phyloP scores from a whole-genome alignment of 2,113 vertebrate genomes.

The Hydropotes inermis region DNA sequence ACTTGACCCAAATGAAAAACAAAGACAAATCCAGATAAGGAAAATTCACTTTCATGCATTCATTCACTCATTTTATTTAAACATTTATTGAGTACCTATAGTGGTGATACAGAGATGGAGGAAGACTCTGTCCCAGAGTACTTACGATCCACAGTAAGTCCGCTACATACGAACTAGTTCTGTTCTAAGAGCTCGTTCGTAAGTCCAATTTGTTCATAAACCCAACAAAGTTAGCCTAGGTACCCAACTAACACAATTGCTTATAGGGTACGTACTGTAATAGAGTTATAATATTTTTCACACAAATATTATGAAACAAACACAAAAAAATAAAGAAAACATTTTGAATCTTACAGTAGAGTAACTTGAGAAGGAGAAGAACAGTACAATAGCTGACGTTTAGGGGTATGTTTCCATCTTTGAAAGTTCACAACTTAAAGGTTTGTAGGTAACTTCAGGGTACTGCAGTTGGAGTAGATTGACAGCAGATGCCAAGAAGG shows the following conservation, averaged over 20 bases:
- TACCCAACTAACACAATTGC: neutral
- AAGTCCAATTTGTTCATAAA: neutral
- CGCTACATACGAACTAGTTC: neutral
- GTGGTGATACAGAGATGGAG: neutral
- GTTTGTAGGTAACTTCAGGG: neutral
- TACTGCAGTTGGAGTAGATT: neutral
- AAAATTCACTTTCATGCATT: neutral
- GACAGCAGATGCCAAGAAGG: neutral
- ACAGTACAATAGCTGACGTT: neutral
- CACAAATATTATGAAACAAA: neutral
- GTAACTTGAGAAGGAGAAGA: neutral
- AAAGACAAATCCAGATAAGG: constrained; percentile 24
- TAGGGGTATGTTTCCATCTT: neutral
- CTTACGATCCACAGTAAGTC: neutral
- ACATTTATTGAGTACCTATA: neutral
- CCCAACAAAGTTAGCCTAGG: neutral
- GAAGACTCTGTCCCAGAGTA: neutral
- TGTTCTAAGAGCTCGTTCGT: neutral
- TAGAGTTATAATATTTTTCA: neutral
- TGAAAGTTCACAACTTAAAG: neutral
- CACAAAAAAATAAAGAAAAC: neutral
- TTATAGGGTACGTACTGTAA: neutral
- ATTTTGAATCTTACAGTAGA: neutral
- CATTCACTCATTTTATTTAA: neutral
- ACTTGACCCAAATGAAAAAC: constrained; percentile 33